Evolutionary conservation across 2,888 invertebrate species (phyloP).

Genomic region (Cremastinae sp.): DNA sequence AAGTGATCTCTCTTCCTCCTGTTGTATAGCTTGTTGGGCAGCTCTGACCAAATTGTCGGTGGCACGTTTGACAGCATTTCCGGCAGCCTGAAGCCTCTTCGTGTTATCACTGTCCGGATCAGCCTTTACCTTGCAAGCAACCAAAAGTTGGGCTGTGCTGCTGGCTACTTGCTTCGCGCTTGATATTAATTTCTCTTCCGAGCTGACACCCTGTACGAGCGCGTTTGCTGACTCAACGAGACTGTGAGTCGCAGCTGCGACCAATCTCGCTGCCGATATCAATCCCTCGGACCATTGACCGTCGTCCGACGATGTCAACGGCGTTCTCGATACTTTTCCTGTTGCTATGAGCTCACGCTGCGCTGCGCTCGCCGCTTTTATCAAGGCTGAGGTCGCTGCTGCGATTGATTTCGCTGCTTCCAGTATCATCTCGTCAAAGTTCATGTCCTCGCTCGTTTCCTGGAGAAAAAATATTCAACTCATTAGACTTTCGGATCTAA

Average conservation of each 20-base stretch:
- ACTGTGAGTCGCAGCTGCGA: slow-evolving; percentile 98
- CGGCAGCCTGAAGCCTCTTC: slow-evolving; percentile 93
- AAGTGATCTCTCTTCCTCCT: slow-evolving; percentile 94
- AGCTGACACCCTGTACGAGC: slow-evolving; percentile 94
- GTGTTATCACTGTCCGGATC: slow-evolving; percentile 97
- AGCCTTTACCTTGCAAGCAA: slow-evolving; percentile 99
- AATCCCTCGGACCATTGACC: slow-evolving; percentile 99
- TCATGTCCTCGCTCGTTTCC: slow-evolving; percentile 95
- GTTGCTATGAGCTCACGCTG: slow-evolving; percentile 95
- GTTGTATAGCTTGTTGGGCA: slow-evolving; percentile 94
- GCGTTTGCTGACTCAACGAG: slow-evolving; percentile 99
- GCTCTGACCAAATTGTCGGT: slow-evolving; percentile 98
- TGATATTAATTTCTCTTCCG: slow-evolving; percentile 97
- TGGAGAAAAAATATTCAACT: slow-evolving; percentile 74
- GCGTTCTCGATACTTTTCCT: slow-evolving; percentile 93
- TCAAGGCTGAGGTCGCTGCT: slow-evolving; percentile 97
- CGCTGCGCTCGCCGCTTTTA: slow-evolving; percentile 97
- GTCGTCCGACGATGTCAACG: slow-evolving; percentile 93
- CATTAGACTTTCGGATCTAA: neutral
- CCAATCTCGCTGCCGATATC: slow-evolving; percentile 96
- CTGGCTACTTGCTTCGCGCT: slow-evolving; percentile 98
- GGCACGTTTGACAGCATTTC: slow-evolving; percentile 97
- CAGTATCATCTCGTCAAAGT: slow-evolving; percentile 99
- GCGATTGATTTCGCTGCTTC: slow-evolving; percentile 99
- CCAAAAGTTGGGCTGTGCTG: slow-evolving; percentile 97